phyloP scores from a whole-genome alignment of 1,140 invertebrate genomes.

The Papilio helenus region DNA sequence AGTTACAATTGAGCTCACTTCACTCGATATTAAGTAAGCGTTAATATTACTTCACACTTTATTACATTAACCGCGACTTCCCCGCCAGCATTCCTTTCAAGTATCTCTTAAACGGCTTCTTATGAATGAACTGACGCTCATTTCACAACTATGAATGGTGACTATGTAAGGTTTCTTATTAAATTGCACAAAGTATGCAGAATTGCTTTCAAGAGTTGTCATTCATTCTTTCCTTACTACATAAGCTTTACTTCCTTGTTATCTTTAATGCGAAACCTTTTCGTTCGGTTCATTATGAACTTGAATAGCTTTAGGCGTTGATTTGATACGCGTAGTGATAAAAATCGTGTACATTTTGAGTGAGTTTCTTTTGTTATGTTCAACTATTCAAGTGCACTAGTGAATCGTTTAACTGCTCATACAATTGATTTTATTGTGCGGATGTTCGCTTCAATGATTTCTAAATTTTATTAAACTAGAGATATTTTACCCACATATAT shows the following conservation, averaged over 20 bases:
- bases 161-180: constrained; percentile 58
- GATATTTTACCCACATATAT: background rate
- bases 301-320: constrained; percentile 41
- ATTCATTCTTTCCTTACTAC: constrained; percentile 49
- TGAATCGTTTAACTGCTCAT: constrained; percentile 41
- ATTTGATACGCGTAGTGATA: constrained; percentile 61
- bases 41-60: constrained; percentile 18
- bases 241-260: constrained; percentile 70
- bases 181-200: constrained; percentile 39
- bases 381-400: constrained; percentile 46
- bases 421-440: constrained; percentile 3
- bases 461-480: background rate
- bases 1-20: background rate
- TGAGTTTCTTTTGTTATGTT: constrained; percentile 39
- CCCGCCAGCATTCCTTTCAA: constrained; percentile 29
- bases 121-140: constrained; percentile 34
- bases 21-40: background rate
- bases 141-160: constrained; percentile 45
- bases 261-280: constrained; percentile 43
- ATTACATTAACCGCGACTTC: constrained; percentile 19
- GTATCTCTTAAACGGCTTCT: constrained; percentile 34
- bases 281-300: constrained; percentile 41
- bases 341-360: constrained; percentile 43
- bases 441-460: background rate
- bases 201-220: constrained; percentile 19